These are phyloP conservation scores for Probosciger aterrimus DNA, from an alignment of 2,113 vertebrate genomes.

Conservation along the genomic window DNA sequence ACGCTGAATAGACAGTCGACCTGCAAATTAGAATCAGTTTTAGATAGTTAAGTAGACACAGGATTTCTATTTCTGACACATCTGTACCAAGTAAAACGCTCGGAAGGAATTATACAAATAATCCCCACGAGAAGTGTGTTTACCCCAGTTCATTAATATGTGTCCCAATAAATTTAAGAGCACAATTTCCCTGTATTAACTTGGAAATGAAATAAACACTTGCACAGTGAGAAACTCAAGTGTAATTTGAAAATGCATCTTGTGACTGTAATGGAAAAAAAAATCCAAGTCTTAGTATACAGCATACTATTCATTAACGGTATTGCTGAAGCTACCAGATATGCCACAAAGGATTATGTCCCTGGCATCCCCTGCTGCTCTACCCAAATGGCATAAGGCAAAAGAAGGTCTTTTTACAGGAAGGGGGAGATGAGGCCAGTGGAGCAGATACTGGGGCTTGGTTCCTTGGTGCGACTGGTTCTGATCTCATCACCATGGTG, in stretches of 20 bases:
- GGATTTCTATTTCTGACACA: neutral
- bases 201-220: neutral
- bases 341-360: neutral
- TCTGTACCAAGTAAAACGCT: neutral
- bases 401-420: neutral
- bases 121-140: neutral
- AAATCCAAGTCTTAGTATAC: neutral
- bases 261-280: neutral
- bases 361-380: neutral
- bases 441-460: rapidly evolving
- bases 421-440: neutral
- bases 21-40: slow-evolving; percentile 61
- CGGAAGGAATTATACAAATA: neutral
- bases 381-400: neutral
- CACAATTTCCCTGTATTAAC: neutral
- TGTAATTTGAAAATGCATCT: neutral
- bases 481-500: neutral
- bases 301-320: neutral
- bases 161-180: neutral
- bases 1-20: slow-evolving; percentile 44
- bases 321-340: neutral
- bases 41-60: neutral
- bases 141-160: neutral
- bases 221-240: neutral
- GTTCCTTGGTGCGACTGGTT: neutral